Base-by-base conservation (phyloP, 2,113 vertebrate species). In the Callaeas wilsoni region DNA sequence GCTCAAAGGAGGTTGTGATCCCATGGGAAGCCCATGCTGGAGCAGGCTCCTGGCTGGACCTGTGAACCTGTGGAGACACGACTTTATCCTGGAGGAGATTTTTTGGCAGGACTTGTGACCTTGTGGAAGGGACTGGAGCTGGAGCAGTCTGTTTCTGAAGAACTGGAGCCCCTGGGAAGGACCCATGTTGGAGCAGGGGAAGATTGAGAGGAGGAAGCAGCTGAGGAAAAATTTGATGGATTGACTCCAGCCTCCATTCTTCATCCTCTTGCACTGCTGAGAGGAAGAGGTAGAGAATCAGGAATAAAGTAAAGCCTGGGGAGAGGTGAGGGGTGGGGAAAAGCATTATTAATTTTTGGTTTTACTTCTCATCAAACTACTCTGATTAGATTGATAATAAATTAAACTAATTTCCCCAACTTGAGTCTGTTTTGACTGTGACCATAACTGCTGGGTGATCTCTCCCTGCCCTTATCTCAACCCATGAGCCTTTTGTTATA, bases 161-260 rank as follows among this genome's bases (percentile, higher is more conserved):
- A 47, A 7, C 25, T 12, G 11, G n/a, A 63, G 41, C 25, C n/a
- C n/a, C n/a, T 20, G 16, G 27, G 52, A 81, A 67, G 27, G 27
- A 44, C 19, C 16, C 8, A 3, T 23, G 27, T 16, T 44, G 68
- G 44, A 44, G 37, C 33, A 67, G 52, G 33, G 8, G 22, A 81
- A 23, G 10, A 52, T 1, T 29, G 59, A 74, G 52, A 50, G 16
- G 29, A 74, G 46, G 7, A 65, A 29, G 33, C 8, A 44, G 37
- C 0, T 0, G 22, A 74, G 11, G 17, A 89, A 33, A 13, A n/a
- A 11, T 37, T 8, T 20, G 10, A 7, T 39, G 23, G 25, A n/a
- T 46, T 52, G 22, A 46, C 26, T 67, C 27, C 59, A 59, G 37
- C 12, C 44, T 32, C 44, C 10, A 18, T 25, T 59, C 29, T 27